These are phyloP conservation scores for Aspiorhynchus laticeps DNA, from an alignment of 2,113 vertebrate species.

Conservation along the genomic window DNA sequence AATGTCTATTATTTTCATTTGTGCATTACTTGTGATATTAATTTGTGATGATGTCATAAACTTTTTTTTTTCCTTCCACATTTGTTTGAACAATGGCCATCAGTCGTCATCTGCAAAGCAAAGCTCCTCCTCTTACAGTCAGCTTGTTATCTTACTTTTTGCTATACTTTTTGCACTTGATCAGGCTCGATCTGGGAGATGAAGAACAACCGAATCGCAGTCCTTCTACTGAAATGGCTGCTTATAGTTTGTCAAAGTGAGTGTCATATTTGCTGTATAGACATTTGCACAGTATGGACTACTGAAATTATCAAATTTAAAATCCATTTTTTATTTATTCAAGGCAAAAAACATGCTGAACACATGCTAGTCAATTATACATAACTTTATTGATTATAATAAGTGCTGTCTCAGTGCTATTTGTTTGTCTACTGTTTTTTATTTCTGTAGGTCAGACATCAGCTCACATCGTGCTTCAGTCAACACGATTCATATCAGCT, in stretches of 20 bases:
- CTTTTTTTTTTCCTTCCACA: not conserved
- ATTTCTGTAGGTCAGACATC: constrained; percentile 36
- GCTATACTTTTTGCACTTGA: not conserved
- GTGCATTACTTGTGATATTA: not conserved
- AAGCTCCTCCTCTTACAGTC: not conserved
- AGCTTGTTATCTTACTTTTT: not conserved
- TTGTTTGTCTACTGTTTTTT: not conserved
- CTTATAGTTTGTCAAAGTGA: not conserved
- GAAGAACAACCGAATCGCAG: not conserved
- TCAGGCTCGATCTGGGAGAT: not conserved
- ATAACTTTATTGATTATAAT: not conserved
- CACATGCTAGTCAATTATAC: not conserved
- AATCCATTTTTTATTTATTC: not conserved
- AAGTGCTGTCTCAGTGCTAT: not conserved
- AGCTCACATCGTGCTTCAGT: constrained; percentile 58
- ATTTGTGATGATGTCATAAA: not conserved
- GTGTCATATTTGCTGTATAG: not conserved
- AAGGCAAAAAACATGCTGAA: not conserved
- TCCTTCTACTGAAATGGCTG: not conserved
- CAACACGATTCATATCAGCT: constrained; percentile 7
- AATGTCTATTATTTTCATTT: not conserved
- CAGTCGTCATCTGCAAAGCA: not conserved
- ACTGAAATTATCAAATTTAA: not conserved
- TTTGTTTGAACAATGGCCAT: not conserved
- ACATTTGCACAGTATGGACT: not conserved